phyloP scores from a whole-genome alignment of 2,797 vertebrate genomes.

The Gallinago stenura region DNA sequence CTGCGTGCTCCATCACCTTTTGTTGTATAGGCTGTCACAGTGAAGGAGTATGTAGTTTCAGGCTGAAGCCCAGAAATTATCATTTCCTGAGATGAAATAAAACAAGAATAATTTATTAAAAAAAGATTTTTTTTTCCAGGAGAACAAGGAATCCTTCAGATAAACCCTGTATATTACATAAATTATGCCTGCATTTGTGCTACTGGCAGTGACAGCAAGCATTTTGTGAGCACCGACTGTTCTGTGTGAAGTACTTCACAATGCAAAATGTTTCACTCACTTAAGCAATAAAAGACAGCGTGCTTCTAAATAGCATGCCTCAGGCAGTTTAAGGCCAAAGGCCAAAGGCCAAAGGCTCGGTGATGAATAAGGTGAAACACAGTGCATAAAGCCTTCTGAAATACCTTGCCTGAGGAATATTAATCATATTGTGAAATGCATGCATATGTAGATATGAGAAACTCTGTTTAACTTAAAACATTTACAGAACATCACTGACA shows the following conservation, averaged over 20 bases:
- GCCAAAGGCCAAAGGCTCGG: not conserved
- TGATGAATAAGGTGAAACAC: not conserved
- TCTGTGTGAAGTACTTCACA: not conserved
- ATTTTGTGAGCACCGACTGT: not conserved
- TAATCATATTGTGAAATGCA: not conserved
- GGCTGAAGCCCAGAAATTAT: constrained; percentile 93
- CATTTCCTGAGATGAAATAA: constrained; percentile 90
- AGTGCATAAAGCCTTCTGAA: not conserved
- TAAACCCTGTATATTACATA: not conserved
- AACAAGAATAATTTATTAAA: constrained; percentile 26
- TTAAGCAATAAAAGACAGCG: not conserved
- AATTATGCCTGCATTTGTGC: not conserved
- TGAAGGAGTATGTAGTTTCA: constrained; percentile 96
- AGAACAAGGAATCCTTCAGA: not conserved
- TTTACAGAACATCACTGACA: not conserved
- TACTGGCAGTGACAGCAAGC: constrained; percentile 48
- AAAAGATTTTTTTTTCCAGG: not conserved
- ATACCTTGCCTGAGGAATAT: not conserved
- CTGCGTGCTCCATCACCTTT: constrained; percentile 98
- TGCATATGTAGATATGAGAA: not conserved
- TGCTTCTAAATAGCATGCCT: not conserved
- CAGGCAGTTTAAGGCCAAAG: not conserved
- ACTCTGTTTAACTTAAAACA: not conserved
- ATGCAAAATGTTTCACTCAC: not conserved
- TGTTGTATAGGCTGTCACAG: constrained; percentile 96